These are phyloP conservation scores for Lissonota sp. DNA, from an alignment of 2,888 invertebrate genomes.

Conservation along the genomic window DNA sequence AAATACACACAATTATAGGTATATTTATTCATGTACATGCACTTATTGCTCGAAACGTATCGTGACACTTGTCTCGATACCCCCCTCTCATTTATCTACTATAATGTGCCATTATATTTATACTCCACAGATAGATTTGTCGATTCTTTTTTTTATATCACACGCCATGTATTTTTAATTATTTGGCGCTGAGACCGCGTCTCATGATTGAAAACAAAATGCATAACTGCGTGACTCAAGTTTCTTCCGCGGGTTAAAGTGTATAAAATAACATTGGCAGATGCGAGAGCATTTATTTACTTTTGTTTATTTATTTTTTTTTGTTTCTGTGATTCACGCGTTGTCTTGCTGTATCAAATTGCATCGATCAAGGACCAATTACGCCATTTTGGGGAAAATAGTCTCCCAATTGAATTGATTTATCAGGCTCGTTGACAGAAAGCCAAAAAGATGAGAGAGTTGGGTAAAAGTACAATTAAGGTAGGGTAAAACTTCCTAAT, in stretches of 20 bases:
- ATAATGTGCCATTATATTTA: conserved; percentile 32
- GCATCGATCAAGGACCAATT: too few species aligned
- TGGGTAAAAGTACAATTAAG: too few species aligned
- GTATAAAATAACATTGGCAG: background rate
- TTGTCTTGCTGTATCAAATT: too few species aligned
- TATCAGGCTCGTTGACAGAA: background rate
- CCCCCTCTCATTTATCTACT: conserved; percentile 5
- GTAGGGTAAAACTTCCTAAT: too few species aligned
- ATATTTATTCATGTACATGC: background rate
- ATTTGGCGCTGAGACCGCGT: conserved; percentile 38
- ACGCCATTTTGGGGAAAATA: background rate
- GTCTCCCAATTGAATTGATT: background rate
- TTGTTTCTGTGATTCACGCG: background rate
- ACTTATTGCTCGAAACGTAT: conserved; percentile 5
- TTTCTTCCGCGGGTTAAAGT: background rate
- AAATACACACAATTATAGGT: background rate
- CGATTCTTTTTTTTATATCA: conserved; percentile 12
- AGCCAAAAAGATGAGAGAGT: too few species aligned
- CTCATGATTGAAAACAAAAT: conserved; percentile 39
- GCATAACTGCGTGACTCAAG: conserved; percentile 27
- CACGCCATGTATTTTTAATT: conserved; percentile 53
- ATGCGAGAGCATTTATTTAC: background rate
- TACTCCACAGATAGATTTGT: conserved; percentile 10
- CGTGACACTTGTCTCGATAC: conserved; percentile 11
- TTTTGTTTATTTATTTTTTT: background rate